Evolutionary conservation across 2,888 invertebrate species (phyloP).

Genomic region (Taphrorychus bicolor): DNA sequence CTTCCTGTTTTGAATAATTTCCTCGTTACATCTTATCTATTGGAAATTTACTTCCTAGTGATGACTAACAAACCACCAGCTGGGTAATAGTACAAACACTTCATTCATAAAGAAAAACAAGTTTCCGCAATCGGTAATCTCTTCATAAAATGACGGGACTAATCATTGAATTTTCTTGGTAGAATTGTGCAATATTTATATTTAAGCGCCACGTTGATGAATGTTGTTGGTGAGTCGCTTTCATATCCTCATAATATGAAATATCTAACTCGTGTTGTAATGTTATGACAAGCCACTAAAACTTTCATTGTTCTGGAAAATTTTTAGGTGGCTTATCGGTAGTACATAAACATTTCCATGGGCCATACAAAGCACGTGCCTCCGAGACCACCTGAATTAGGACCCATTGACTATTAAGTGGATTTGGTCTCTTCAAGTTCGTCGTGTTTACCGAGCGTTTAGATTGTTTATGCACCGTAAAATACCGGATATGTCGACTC

Average conservation of each 20-base stretch:
- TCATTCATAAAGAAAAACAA: not conserved
- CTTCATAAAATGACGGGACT: too few species aligned
- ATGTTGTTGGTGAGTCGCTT: too few species aligned
- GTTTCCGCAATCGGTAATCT: not conserved
- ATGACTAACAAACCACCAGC: not conserved
- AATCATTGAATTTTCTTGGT: not conserved
- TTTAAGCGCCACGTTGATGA: not conserved
- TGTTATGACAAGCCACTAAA: not conserved
- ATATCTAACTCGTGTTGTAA: not conserved
- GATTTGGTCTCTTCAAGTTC: not conserved
- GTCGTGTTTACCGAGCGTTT: constrained; percentile 23
- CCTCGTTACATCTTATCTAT: not conserved
- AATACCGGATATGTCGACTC: constrained; percentile 45
- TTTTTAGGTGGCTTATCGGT: too few species aligned
- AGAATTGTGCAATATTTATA: not conserved
- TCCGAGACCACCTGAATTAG: not conserved
- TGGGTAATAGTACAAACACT: not conserved
- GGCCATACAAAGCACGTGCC: constrained; percentile 7
- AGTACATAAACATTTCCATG: too few species aligned
- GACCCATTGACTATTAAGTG: not conserved
- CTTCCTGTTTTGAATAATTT: not conserved
- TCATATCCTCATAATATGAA: too few species aligned
- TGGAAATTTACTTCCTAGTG: not conserved
- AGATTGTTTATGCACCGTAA: constrained; percentile 38
- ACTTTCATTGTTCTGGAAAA: too few species aligned